These are phyloP conservation scores for Pagetopsis macropterus DNA, from an alignment of 2,797 vertebrate species.

Conservation along the genomic window DNA sequence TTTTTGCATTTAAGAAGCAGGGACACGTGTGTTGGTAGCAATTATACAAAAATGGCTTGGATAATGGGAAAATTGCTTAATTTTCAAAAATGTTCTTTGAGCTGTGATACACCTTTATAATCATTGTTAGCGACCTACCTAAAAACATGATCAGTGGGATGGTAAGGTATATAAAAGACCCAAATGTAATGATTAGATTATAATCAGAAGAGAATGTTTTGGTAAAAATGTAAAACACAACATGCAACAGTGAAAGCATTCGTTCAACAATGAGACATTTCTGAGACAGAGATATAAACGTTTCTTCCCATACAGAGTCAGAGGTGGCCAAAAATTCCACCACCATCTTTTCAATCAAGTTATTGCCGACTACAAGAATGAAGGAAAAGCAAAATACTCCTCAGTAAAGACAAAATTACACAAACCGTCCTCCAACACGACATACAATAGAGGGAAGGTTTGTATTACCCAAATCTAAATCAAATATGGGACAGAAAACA, in stretches of 20 bases:
- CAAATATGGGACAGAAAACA: too few species aligned
- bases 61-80: background rate
- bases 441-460: too few species aligned
- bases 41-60: too few species aligned
- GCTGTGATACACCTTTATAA: too few species aligned
- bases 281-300: too few species aligned
- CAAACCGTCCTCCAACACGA: conserved; percentile 26
- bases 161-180: background rate
- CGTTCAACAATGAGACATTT: background rate
- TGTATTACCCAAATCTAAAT: too few species aligned
- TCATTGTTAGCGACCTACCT: too few species aligned
- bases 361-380: conserved; percentile 1
- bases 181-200: background rate
- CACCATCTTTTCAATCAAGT: background rate
- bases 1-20: too few species aligned
- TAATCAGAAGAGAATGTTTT: background rate
- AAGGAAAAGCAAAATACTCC: conserved; percentile 28
- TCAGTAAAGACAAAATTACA: conserved; percentile 32
- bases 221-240: background rate
- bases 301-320: background rate
- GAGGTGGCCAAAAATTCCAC: background rate
- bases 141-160: background rate
- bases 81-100: too few species aligned
- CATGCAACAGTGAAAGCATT: background rate
- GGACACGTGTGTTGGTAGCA: too few species aligned